These are phyloP conservation scores for Pelecanoides urinatrix DNA, from an alignment of 2,113 vertebrate genomes.

Conservation along the genomic window DNA sequence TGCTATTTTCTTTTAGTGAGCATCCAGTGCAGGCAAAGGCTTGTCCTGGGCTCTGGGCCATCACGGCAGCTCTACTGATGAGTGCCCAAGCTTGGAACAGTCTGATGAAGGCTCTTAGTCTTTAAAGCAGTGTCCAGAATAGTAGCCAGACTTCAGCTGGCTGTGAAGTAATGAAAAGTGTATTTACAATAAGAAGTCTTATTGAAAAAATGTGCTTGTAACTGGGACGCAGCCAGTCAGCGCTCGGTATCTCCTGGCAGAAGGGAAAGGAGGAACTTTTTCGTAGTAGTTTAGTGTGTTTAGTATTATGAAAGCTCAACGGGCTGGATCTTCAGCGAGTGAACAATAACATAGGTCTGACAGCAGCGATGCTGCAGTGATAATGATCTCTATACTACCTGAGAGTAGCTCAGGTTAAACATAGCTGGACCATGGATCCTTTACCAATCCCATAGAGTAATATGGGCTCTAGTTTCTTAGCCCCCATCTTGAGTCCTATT, in stretches of 20 bases:
- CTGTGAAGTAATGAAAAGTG: neutral
- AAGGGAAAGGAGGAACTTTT: neutral
- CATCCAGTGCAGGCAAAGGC: neutral
- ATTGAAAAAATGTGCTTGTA: neutral
- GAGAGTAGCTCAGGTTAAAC: neutral
- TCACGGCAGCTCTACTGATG: neutral
- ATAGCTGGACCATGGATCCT: neutral
- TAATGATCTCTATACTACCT: neutral
- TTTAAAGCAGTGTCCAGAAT: neutral
- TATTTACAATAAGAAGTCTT: neutral
- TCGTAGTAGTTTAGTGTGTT: neutral
- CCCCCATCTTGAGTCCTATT: neutral
- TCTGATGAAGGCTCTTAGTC: neutral
- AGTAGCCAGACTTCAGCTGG: neutral
- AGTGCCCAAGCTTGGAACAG: neutral
- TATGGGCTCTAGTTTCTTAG: neutral
- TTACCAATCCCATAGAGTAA: neutral
- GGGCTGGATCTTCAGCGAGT: neutral
- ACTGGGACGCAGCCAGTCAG: neutral
- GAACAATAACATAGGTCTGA: neutral
- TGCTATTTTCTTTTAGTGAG: neutral
- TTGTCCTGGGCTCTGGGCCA: neutral
- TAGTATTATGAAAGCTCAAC: neutral
- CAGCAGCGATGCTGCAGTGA: neutral
- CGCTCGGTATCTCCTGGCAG: neutral